Conservation (phyloP, 2,888 invertebrate species). For the Eupsilia transversa region DNA sequence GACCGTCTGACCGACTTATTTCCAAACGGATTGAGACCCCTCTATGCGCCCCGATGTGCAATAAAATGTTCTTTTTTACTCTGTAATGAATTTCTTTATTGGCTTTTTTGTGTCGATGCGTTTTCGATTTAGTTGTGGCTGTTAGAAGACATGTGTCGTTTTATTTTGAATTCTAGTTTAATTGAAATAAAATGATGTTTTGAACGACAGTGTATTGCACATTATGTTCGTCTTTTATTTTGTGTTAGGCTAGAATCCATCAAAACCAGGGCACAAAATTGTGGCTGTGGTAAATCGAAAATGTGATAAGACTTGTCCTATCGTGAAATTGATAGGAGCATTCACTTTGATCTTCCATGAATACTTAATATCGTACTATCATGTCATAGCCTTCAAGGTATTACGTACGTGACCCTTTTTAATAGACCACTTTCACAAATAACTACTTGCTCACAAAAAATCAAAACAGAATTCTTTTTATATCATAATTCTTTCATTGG, state of each 20-base stretch:
- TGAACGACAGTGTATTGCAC: not conserved
- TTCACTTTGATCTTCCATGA: slow-evolving; percentile 50
- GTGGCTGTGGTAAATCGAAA: slow-evolving; percentile 25
- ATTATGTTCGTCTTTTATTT: not conserved
- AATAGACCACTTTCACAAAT: slow-evolving; percentile 19
- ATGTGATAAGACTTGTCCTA: slow-evolving; percentile 10
- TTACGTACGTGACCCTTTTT: slow-evolving; percentile 19
- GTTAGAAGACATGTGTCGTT: slow-evolving; percentile 17
- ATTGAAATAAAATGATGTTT: slow-evolving; percentile 11
- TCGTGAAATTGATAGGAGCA: slow-evolving; percentile 37
- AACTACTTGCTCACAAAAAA: not conserved
- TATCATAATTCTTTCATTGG: slow-evolving; percentile 22
- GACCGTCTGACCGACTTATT: slow-evolving; percentile 67
- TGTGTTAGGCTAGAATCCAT: not conserved
- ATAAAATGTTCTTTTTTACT: slow-evolving; percentile 64
- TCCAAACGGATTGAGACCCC: slow-evolving; percentile 65
- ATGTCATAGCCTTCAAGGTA: slow-evolving; percentile 7
- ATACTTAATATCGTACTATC: slow-evolving; percentile 44
- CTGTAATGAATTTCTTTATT: slow-evolving; percentile 66
- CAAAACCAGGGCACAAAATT: slow-evolving; percentile 11
- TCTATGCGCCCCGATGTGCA: slow-evolving; percentile 58
- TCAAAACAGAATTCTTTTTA: slow-evolving; percentile 6
- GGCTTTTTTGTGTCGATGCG: slow-evolving; percentile 52
- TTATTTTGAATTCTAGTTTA: slow-evolving; percentile 26
- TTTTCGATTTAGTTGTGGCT: slow-evolving; percentile 55